Percentiles rank a stretch among this genome's conserved stretches.
phyloP scores from a whole-genome alignment of 2,113 vertebrate species.

The Rattus rattus region DNA sequence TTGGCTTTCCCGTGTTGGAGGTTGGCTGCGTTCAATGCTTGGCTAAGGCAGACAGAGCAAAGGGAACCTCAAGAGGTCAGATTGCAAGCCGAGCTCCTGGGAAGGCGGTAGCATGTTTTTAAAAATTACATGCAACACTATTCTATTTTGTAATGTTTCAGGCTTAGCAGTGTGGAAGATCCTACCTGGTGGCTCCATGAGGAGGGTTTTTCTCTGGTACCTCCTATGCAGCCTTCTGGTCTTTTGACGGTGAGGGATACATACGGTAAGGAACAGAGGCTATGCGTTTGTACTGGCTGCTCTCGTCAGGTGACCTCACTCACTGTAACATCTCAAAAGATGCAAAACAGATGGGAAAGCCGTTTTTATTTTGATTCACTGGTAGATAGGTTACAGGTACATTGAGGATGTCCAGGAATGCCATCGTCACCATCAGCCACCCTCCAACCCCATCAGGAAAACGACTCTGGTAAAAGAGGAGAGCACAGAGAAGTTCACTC shows the following conservation, averaged over 20 bases:
- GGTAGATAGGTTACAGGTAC: neutral
- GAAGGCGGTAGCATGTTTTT: no score
- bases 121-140: no score
- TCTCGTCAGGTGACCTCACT: neutral
- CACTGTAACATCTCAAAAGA: neutral
- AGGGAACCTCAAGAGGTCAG: no score
- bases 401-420: neutral
- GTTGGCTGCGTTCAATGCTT: no score
- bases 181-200: neutral
- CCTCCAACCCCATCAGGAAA: neutral
- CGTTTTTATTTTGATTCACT: neutral
- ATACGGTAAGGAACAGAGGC: neutral
- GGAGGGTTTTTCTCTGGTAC: neutral
- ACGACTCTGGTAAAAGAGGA: neutral
- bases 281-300: neutral
- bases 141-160: neutral
- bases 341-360: neutral
- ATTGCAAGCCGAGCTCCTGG: no score
- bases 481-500: neutral
- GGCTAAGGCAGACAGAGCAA: no score
- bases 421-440: neutral
- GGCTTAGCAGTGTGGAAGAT: no score
- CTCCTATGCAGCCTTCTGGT: fast-evolving
- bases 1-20: no score
- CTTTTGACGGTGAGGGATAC: no score